Percentiles rank a stretch among this genome's conserved stretches.
phyloP scores from a whole-genome alignment of 1,140 invertebrate species.

The Bombus picipes region DNA sequence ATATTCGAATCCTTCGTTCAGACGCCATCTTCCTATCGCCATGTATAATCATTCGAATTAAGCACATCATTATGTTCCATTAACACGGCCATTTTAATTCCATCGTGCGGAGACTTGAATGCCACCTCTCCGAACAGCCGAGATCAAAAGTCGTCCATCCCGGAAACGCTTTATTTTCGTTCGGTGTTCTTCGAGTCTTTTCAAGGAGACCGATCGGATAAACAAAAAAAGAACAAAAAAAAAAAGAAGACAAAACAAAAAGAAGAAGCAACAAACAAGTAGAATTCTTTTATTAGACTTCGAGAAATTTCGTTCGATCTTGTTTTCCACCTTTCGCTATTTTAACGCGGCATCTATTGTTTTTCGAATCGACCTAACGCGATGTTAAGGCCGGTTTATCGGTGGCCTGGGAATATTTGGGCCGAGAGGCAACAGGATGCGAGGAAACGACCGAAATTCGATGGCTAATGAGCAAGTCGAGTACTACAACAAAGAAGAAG shows the following conservation, averaged over 20 bases:
- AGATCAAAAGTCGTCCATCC: constrained; percentile 3
- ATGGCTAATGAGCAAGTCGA: constrained; percentile 24
- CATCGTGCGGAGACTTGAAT: background rate
- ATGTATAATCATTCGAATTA: background rate
- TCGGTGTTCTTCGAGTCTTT: background rate
- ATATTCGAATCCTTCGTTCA: no score
- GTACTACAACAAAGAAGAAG: background rate
- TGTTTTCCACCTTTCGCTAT: background rate
- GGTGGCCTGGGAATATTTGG: constrained; percentile 19
- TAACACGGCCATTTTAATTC: background rate
- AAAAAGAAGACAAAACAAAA: no score
- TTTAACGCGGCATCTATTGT: constrained; percentile 6
- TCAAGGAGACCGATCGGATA: background rate
- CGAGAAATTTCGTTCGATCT: background rate
- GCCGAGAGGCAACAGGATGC: constrained; percentile 7
- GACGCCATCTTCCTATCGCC: background rate
- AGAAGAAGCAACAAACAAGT: background rate
- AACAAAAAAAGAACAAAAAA: background rate
- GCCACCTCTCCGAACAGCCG: background rate
- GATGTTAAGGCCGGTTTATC: constrained; percentile 36
- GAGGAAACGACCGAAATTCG: constrained; percentile 29
- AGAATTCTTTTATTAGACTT: background rate
- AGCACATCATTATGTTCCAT: background rate
- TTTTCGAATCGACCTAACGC: background rate
- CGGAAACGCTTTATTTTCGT: constrained; percentile 13